Conservation (phyloP, 1,140 invertebrate species). For the Pemphigus obesinymphae region DNA sequence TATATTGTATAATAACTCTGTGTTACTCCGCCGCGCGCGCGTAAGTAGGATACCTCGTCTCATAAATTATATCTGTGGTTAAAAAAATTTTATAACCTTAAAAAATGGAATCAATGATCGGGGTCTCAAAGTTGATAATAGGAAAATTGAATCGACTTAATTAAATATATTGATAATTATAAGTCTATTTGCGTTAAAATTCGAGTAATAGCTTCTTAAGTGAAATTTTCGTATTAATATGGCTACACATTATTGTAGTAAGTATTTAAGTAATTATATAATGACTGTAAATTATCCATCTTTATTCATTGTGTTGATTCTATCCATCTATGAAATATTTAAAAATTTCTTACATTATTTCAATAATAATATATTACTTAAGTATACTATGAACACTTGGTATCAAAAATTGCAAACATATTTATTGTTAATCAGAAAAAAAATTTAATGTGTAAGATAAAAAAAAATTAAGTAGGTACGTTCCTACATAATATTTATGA, state of each 20-base stretch:
- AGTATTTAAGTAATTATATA: background rate
- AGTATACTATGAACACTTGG: too few species aligned
- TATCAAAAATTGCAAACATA: too few species aligned
- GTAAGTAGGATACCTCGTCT: too few species aligned
- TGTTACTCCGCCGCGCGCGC: too few species aligned
- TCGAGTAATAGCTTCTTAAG: background rate
- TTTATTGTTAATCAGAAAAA: too few species aligned
- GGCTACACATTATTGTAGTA: conserved; percentile 11
- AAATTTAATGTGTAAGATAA: too few species aligned
- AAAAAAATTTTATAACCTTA: background rate
- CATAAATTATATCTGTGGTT: background rate
- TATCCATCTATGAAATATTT: too few species aligned
- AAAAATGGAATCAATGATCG: background rate
- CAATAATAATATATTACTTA: too few species aligned
- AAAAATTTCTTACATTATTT: too few species aligned
- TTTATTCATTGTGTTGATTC: background rate
- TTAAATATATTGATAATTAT: background rate
- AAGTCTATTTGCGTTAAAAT: background rate
- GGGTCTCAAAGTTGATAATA: background rate
- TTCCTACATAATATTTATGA: too few species aligned
- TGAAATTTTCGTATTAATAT: background rate
- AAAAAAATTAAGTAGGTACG: too few species aligned
- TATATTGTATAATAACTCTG: too few species aligned
- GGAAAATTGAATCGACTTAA: background rate
- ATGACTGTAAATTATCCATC: background rate